These are phyloP conservation scores for Benitochromis conjunctus DNA, from an alignment of 2,113 vertebrate genomes.

Conservation along the genomic window DNA sequence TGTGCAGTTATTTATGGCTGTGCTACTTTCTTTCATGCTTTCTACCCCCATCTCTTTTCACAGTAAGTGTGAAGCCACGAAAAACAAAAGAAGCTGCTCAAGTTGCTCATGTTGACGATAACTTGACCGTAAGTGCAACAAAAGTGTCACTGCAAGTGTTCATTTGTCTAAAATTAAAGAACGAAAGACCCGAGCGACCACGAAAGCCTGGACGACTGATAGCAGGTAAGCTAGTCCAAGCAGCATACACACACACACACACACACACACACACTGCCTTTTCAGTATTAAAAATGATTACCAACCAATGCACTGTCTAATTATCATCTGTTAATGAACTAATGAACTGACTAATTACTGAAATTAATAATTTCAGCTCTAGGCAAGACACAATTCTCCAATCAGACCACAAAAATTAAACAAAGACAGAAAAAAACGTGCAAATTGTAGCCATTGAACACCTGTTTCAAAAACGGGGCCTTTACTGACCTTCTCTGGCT, in stretches of 20 bases:
- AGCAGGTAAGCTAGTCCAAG: neutral
- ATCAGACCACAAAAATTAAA: neutral
- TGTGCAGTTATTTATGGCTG: neutral
- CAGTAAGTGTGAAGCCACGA: neutral
- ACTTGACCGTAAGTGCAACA: neutral
- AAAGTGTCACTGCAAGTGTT: neutral
- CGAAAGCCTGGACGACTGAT: neutral
- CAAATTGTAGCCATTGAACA: neutral
- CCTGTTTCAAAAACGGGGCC: neutral
- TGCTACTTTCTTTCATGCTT: neutral
- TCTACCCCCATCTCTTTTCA: neutral
- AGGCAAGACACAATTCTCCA: neutral
- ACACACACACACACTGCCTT: neutral
- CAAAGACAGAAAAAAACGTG: neutral
- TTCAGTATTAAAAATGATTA: neutral
- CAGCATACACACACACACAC: neutral
- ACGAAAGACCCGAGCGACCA: neutral
- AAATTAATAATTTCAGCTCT: neutral
- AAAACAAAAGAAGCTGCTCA: neutral
- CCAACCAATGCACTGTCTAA: neutral
- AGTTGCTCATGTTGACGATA: neutral
- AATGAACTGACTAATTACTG: neutral
- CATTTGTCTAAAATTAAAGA: neutral
- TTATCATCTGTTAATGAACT: neutral
- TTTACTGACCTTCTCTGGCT: slow-evolving; percentile 78